Base-by-base conservation (phyloP, 2,113 vertebrate genomes). In the Prolemur simus region DNA sequence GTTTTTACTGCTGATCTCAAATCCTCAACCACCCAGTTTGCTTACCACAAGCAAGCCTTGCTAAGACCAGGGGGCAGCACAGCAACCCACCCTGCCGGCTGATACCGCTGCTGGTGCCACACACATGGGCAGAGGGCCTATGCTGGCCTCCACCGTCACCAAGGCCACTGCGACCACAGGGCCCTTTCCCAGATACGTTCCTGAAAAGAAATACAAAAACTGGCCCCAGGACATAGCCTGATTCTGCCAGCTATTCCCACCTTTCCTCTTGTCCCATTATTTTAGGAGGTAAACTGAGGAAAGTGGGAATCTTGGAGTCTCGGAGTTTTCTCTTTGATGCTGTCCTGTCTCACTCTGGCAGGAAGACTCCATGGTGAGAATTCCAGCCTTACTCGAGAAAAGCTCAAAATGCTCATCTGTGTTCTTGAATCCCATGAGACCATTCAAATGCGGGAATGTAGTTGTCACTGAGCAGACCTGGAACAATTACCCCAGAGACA, bases 41-140 rank as follows among this genome's bases (percentile, higher is more conserved):
- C 60, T 80, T 84, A 49, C 34, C 45, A 13, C 74, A 49, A 66
- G 8, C 5, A 17, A 42, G 10, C 9, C 18, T 49, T 29, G 32
- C 42, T 60, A 23, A 83, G 34, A 27, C 32, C 29, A 56, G 21
- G 21, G 64, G 45, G 1, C 25, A 29, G 45, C 18, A 2, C 7
- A 5, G 14, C 21, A 3, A 6, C 27, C 52, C 23, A 0, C 23
- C 32, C 42, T 91, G 34, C 56, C 37, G 18, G 37, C 14, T 49
- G 63, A 74, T 32, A 7, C 21, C 54, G 25, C 9, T 20, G 17
- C 42, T 63, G 10, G 3, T 2, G 25, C 21, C 25, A 6, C 1
- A 12, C 0, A 3, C n/a, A 21, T 27, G 29, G 34, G 4, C 1
- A 39, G 6, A 18, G 10, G 2, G 0, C 3, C 20, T 81, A 54